phyloP scores from a whole-genome alignment of 2,888 invertebrate species.

The Elaeidobius kamerunicus region DNA sequence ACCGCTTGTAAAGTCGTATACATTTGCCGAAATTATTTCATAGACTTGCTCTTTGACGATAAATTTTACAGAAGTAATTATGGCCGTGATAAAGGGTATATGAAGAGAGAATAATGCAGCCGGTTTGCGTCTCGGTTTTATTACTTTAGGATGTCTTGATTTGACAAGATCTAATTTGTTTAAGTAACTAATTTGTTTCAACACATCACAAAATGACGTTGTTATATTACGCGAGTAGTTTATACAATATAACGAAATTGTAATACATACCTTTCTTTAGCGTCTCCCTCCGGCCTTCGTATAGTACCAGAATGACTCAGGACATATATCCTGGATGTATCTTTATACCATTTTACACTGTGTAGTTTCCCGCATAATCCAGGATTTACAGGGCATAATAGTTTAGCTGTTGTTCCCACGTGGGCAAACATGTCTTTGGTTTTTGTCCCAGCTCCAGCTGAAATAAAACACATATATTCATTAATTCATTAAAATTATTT shows the following conservation, averaged over 20 bases:
- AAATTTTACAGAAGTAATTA: slow-evolving; percentile 19
- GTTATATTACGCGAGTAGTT: no score
- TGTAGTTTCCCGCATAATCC: slow-evolving; percentile 75
- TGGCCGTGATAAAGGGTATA: slow-evolving; percentile 5
- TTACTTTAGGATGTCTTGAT: no score
- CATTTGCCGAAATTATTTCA: slow-evolving; percentile 21
- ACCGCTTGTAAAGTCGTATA: slow-evolving; percentile 20
- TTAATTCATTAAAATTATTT: no score
- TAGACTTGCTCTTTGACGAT: slow-evolving; percentile 18
- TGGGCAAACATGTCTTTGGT: slow-evolving; percentile 59
- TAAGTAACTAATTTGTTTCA: no score
- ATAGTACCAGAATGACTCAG: slow-evolving; percentile 68
- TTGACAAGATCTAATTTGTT: no score
- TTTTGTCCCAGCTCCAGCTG: slow-evolving; percentile 50
- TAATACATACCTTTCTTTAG: slow-evolving; percentile 72
- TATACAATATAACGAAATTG: no score
- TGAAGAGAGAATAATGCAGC: slow-evolving; percentile 2
- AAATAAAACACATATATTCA: slow-evolving; percentile 32
- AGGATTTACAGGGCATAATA: slow-evolving; percentile 69
- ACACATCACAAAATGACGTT: no score
- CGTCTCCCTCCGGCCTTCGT: slow-evolving; percentile 66
- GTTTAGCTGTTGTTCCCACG: slow-evolving; percentile 65
- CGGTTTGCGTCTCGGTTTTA: no score
- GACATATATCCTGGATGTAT: slow-evolving; percentile 69
- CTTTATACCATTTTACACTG: slow-evolving; percentile 82